These are phyloP conservation scores for Ophiodon elongatus DNA, from an alignment of 2,113 vertebrate species.

Conservation along the genomic window DNA sequence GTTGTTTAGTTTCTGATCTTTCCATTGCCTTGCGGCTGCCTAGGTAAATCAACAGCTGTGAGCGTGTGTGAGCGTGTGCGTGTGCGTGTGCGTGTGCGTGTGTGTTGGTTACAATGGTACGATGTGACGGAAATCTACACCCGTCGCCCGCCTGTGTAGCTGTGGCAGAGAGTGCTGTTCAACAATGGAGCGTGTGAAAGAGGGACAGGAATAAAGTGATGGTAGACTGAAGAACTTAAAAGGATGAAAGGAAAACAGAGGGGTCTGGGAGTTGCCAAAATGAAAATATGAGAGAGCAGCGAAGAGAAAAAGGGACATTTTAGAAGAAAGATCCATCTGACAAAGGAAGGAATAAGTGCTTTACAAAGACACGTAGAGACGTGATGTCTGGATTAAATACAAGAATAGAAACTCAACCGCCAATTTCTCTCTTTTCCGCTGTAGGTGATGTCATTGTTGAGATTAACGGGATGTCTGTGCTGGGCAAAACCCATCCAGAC, in stretches of 20 bases:
- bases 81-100: conserved; percentile 5
- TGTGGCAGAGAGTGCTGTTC: conserved; percentile 39
- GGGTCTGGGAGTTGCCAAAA: conserved; percentile 39
- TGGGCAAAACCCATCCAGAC: conserved; percentile 97
- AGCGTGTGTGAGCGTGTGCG: conserved; percentile 9
- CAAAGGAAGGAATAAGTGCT: conserved; percentile 28
- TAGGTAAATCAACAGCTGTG: conserved; percentile 45
- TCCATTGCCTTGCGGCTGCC: conserved; percentile 45
- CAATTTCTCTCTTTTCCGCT: neutral
- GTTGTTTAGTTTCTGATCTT: conserved; percentile 60
- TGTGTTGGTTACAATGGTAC: conserved; percentile 19
- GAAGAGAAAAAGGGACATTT: conserved; percentile 49
- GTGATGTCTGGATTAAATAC: conserved; percentile 57
- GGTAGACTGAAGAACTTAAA: conserved; percentile 3
- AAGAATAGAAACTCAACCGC: neutral
- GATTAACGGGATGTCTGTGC: conserved; percentile 95
- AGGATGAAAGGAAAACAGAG: conserved; percentile 41
- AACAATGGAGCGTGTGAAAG: conserved; percentile 10
- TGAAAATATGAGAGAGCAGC: conserved; percentile 46
- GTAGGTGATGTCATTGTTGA: conserved; percentile 97
- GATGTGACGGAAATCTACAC: conserved; percentile 51
- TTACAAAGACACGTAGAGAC: conserved; percentile 18
- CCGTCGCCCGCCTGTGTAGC: conserved; percentile 4
- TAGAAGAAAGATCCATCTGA: conserved; percentile 26
- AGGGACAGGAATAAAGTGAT: conserved; percentile 43